These are phyloP conservation scores for Lomographa bimaculata DNA, from an alignment of 2,888 invertebrate species.

Conservation along the genomic window DNA sequence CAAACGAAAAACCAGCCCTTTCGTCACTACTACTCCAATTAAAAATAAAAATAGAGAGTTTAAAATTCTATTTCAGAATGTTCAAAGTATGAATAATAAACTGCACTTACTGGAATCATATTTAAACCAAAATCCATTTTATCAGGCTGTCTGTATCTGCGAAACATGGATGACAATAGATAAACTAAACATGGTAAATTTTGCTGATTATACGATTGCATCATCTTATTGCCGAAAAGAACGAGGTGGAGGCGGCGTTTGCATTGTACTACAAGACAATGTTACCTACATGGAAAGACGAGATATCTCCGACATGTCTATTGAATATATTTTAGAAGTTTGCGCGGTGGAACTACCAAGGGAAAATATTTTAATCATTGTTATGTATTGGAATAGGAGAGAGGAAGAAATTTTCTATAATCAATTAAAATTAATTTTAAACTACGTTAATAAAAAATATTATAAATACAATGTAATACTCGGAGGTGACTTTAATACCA, in stretches of 20 bases:
- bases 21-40: too few relatives aligned
- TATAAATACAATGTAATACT: background rate
- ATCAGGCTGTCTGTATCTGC: slow-evolving; percentile 2
- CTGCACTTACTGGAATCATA: slow-evolving; percentile 1
- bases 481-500: too few relatives aligned
- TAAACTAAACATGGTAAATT: background rate
- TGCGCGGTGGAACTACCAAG: background rate
- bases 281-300: background rate
- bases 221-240: slow-evolving; percentile 2
- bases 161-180: slow-evolving; percentile 3
- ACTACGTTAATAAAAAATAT: background rate
- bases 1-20: background rate
- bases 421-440: background rate
- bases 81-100: too few relatives aligned
- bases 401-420: slow-evolving; percentile 1
- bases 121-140: background rate
- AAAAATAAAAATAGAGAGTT: background rate
- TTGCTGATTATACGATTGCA: background rate
- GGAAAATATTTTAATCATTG: slow-evolving; percentile 1
- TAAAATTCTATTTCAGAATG: slow-evolving; percentile 1
- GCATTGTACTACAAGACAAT: background rate
- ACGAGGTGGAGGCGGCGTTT: background rate
- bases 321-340: slow-evolving; percentile 3
- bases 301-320: slow-evolving; percentile 1
- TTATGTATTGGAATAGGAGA: slow-evolving; percentile 3